Conservation (phyloP, 2,113 vertebrate species). For the Brevimyrus niger region DNA sequence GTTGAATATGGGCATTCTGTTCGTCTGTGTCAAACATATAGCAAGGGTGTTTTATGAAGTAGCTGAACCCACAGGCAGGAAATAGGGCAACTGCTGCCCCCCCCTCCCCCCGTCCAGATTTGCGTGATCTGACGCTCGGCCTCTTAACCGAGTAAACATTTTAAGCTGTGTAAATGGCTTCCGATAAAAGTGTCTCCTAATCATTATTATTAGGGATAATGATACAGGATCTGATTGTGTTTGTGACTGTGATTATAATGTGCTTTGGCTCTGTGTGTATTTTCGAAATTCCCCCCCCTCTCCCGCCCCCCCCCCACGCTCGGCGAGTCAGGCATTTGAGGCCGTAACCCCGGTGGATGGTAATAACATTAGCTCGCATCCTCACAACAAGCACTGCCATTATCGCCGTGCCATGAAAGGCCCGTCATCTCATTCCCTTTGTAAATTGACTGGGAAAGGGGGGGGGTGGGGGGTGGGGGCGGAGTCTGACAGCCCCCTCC, state of each 20-base stretch:
- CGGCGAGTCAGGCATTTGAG: background rate
- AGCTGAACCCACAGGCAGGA: background rate
- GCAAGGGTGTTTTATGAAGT: background rate
- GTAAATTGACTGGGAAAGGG: background rate
- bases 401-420: background rate
- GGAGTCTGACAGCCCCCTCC: background rate
- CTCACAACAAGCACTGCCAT: background rate
- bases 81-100: background rate
- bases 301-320: background rate
- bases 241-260: conserved; percentile 10
- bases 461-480: background rate
- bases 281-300: background rate
- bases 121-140: background rate
- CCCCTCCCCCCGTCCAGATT: background rate
- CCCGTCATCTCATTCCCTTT: background rate
- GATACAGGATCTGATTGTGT: conserved; percentile 12
- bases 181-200: background rate
- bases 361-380: background rate
- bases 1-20: background rate
- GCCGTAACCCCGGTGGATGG: background rate
- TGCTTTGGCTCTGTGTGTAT: background rate
- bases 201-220: background rate
- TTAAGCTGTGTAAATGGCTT: background rate
- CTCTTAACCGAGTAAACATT: background rate
- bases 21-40: background rate